Percentiles rank a stretch among this genome's conserved stretches.
Conservation (phyloP, 2,113 vertebrate species). For the Malurus elegans region DNA sequence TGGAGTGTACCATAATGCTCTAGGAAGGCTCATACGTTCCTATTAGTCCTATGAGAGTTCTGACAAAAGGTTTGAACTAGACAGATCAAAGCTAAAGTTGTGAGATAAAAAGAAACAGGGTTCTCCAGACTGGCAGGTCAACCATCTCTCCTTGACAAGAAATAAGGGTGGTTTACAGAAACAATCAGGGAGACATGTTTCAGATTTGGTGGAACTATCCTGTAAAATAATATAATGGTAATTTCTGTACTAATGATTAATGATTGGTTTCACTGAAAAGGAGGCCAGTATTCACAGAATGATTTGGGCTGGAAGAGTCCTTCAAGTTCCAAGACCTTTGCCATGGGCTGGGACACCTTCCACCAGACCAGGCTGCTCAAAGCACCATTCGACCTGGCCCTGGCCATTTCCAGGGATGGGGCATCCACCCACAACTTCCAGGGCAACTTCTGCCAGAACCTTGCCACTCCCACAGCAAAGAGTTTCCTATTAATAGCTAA, state of each 20-base stretch:
- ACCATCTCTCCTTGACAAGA: background rate
- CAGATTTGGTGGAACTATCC: background rate
- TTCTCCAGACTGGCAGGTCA: background rate
- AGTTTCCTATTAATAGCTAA: background rate
- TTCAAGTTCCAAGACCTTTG: background rate
- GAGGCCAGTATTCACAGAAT: background rate
- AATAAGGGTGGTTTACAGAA: background rate
- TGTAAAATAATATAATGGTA: fast-evolving
- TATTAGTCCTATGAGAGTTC: background rate
- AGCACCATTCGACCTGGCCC: background rate
- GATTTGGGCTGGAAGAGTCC: background rate
- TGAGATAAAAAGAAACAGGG: background rate
- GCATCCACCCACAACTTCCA: background rate
- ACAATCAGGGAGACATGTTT: background rate
- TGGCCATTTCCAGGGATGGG: background rate
- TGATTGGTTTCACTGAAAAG: background rate
- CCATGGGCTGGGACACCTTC: background rate
- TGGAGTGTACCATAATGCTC: background rate
- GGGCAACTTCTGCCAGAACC: background rate
- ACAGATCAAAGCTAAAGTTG: background rate
- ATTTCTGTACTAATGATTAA: background rate
- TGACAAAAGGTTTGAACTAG: background rate
- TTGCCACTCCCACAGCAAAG: background rate
- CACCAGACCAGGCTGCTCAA: background rate
- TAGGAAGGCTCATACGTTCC: background rate